Evolutionary conservation across 2,113 vertebrate genomes (phyloP).

Genomic region (Mastomys natalensis): DNA sequence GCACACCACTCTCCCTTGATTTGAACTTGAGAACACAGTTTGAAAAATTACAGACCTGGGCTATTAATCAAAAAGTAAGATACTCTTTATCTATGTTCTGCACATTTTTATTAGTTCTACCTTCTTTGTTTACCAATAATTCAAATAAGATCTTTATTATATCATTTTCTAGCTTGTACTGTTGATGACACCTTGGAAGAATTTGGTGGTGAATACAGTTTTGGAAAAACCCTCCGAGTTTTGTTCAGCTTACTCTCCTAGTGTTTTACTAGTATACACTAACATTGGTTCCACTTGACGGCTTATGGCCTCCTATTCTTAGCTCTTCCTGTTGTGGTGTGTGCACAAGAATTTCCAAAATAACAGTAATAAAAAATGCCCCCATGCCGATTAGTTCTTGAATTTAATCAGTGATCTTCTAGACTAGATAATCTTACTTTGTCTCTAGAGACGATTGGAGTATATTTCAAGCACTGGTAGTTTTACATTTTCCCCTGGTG

Average conservation of each 20-base stretch:
- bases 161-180: background rate
- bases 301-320: conserved; percentile 17
- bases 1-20: background rate
- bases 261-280: conserved; percentile 10
- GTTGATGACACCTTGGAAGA: conserved; percentile 15
- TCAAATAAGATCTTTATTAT: conserved; percentile 32
- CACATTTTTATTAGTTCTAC: background rate
- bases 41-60: background rate
- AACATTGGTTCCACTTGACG: background rate
- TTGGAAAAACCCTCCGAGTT: background rate
- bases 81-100: background rate
- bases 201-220: conserved; percentile 38
- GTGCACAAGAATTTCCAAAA: conserved; percentile 33
- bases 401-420: conserved; percentile 23
- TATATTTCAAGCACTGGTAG: background rate
- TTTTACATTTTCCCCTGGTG: background rate
- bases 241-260: conserved; percentile 23
- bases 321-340: conserved; percentile 5
- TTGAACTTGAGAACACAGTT: background rate
- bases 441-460: background rate
- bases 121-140: conserved; percentile 42
- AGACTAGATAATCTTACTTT: conserved; percentile 12
- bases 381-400: background rate
- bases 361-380: background rate
- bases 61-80: conserved; percentile 7